Conservation (phyloP, 1,140 invertebrate genomes). For the Trichonephila clavipes region DNA sequence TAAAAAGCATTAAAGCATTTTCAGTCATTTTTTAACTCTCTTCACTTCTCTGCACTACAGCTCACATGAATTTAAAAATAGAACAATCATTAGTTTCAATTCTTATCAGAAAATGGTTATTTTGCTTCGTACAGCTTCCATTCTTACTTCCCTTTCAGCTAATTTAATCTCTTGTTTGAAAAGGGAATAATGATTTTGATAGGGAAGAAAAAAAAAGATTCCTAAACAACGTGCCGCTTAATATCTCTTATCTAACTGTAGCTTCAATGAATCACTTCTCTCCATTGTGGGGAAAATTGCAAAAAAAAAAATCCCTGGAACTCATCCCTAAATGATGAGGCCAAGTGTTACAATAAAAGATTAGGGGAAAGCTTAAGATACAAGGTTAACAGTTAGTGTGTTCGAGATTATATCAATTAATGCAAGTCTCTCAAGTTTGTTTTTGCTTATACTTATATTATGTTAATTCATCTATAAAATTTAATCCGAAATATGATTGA, state of each 20-base stretch:
- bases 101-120: conserved; percentile 66
- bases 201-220: conserved; percentile 44
- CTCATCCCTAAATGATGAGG: conserved; percentile 46
- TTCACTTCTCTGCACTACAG: not conserved
- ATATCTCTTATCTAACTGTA: conserved; percentile 68
- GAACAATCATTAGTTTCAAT: conserved; percentile 69
- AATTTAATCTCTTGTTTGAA: conserved; percentile 69
- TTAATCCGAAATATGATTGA: too few species aligned
- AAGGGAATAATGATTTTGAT: conserved; percentile 66
- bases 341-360: conserved; percentile 16
- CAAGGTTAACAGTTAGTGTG: conserved; percentile 10
- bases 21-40: not conserved
- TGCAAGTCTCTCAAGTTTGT: not conserved
- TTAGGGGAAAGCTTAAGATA: conserved; percentile 21
- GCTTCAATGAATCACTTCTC: conserved; percentile 56
- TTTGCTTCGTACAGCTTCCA: conserved; percentile 44
- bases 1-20: conserved; percentile 16
- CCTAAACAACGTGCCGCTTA: conserved; percentile 39
- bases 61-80: not conserved
- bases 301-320: conserved; percentile 45
- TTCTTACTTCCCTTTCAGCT: conserved; percentile 57
- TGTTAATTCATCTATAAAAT: too few species aligned
- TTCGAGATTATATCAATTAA: conserved; percentile 10
- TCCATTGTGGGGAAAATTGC: conserved; percentile 15
- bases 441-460: not conserved